Evolutionary conservation across 2,113 vertebrate genomes (phyloP), one percentile per base, ranked within the genome.

Genomic region (Ciconia boyciana): DNA sequence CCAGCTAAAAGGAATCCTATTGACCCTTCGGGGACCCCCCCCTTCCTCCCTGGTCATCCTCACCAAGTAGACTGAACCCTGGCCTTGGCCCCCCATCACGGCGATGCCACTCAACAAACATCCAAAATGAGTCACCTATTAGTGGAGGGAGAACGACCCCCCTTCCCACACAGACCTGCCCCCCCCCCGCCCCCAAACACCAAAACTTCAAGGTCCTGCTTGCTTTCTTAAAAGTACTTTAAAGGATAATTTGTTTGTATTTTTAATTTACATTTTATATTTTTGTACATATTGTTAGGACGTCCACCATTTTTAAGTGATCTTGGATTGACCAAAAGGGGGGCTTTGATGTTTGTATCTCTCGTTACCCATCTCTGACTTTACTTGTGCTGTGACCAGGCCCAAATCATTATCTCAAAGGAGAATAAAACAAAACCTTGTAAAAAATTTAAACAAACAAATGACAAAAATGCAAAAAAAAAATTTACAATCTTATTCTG

Each of bases 191-290:
- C 72, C 83, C 76, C 36, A 16, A 83, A 91, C 97, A 97, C 93
- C 97, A 97, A 97, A 97, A 99, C 98, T 98, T 98, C 97, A 97
- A 98, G 98, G 98, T 98, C 98, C 98, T 98, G 97, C 97, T 98
- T 99, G 98, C 96, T 98, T 98, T 98, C 98, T 98, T 98, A 98
- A 98, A 98, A 98, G 97, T 98, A 98, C 98, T 98, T 99, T 98
- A 98, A 99, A 98, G 98, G 98, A 99, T 98, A 98, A 99, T 99
- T 99, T 98, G 98, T 99, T 99, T 99, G 99, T 99, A 99, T 99
- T 99, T 99, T 98, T 99, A 99, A 99, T 99, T 99, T 99, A 99
- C 99, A 99, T 99, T 99, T 99, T 99, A 99, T 99, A 99, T 99
- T 99, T 99, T 99, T 99, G 99, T 99, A 99, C 98, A 99, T 99